Percentiles rank a stretch among this genome's conserved stretches.
phyloP scores from a whole-genome alignment of 1,140 invertebrate genomes.

The Euura lappo region DNA sequence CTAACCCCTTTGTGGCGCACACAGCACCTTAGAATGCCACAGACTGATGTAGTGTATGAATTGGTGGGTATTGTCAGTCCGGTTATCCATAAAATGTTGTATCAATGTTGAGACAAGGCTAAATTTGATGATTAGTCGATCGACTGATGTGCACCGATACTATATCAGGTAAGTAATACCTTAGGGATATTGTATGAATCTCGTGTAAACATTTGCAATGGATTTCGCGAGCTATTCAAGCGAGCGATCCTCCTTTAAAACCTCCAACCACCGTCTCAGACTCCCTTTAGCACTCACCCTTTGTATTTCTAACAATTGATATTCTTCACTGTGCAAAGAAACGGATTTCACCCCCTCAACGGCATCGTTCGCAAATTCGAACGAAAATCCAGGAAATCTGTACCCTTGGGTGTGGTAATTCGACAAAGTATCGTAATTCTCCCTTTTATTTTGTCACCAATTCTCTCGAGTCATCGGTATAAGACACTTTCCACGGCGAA shows the following conservation, averaged over 20 bases:
- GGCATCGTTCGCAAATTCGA: conserved; percentile 56
- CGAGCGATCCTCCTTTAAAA: conserved; percentile 35
- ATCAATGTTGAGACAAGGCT: too few relatives aligned
- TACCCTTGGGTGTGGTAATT: conserved; percentile 6
- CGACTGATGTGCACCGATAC: too few relatives aligned
- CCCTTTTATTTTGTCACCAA: too few relatives aligned
- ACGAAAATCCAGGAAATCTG: neutral
- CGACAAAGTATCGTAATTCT: neutral
- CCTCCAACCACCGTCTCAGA: conserved; percentile 31
- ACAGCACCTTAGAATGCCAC: neutral
- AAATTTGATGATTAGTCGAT: too few relatives aligned
- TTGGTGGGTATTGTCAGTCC: neutral
- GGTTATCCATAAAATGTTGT: too few relatives aligned
- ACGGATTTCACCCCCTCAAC: conserved; percentile 52
- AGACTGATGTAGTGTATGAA: neutral
- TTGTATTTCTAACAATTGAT: conserved; percentile 64
- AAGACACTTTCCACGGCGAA: too few relatives aligned
- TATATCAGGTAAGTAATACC: neutral
- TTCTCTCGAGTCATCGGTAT: too few relatives aligned
- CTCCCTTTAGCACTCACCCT: conserved; percentile 51
- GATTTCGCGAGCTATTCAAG: conserved; percentile 63
- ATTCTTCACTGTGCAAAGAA: conserved; percentile 61
- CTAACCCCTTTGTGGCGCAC: conserved; percentile 3
- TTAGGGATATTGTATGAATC: conserved; percentile 33
- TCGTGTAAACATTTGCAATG: conserved; percentile 63